Evolutionary conservation across 2,888 invertebrate genomes (phyloP).

Genomic region (Caenorhabditis sp.): DNA sequence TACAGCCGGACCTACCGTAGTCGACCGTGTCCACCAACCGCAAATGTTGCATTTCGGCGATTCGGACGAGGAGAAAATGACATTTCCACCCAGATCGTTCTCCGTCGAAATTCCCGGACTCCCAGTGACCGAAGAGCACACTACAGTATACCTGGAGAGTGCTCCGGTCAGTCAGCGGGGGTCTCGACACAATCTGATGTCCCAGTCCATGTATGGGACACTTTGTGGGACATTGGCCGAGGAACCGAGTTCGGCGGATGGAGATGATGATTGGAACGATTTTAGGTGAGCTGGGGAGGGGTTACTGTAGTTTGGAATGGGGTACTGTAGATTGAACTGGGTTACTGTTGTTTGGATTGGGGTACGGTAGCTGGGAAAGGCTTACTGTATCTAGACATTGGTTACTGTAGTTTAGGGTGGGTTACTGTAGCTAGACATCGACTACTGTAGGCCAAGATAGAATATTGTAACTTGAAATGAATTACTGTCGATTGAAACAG

Average conservation of each 20-base stretch:
- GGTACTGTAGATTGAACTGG: too few relatives aligned
- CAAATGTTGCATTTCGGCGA: slow-evolving; percentile 70
- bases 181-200: slow-evolving; percentile 55
- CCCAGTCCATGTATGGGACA: slow-evolving; percentile 58
- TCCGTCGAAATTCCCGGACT: slow-evolving; percentile 56
- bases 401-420: too few relatives aligned
- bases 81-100: slow-evolving; percentile 34
- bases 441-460: too few relatives aligned
- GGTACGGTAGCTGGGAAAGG: too few relatives aligned
- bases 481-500: too few relatives aligned
- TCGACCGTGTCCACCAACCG: slow-evolving; percentile 70
- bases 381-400: too few relatives aligned
- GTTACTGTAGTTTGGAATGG: too few relatives aligned
- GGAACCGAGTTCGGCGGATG: slow-evolving; percentile 53
- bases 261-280: slow-evolving; percentile 64
- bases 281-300: slow-evolving; percentile 52
- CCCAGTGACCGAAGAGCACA: slow-evolving; percentile 50
- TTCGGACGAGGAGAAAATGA: slow-evolving; percentile 63
- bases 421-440: too few relatives aligned
- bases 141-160: slow-evolving; percentile 42
- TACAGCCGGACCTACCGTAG: slow-evolving; percentile 63
- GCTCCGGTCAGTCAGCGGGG: slow-evolving; percentile 20
- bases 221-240: slow-evolving; percentile 46
- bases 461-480: too few relatives aligned
- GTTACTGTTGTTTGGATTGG: too few relatives aligned